Conservation (phyloP, 2,113 vertebrate genomes). For the Chamaetylas fuelleborni region DNA sequence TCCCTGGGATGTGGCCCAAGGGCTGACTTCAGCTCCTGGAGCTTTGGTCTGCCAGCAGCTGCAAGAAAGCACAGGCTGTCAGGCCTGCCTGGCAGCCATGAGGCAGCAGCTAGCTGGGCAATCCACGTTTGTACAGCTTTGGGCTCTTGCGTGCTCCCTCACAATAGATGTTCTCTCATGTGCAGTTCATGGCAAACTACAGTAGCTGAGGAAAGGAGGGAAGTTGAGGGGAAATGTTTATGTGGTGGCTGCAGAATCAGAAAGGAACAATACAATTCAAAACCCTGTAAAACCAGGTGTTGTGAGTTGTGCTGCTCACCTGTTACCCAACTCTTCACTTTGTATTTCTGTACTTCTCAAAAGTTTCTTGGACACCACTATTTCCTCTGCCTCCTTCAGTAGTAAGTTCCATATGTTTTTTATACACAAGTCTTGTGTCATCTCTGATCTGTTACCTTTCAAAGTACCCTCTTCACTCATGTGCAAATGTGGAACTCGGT, state of each 20-base stretch:
- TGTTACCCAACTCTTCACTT: neutral
- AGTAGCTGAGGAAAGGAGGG: neutral
- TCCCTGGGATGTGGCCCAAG: neutral
- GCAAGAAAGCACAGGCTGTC: neutral
- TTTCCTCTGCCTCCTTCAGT: neutral
- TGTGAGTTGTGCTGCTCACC: neutral
- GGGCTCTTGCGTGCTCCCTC: fast-evolving
- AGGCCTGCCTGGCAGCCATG: neutral
- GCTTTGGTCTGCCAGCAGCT: neutral
- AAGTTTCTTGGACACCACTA: neutral
- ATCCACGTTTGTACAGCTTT: fast-evolving
- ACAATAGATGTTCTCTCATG: neutral
- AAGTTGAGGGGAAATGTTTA: neutral
- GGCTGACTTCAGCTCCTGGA: neutral
- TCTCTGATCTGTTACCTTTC: neutral
- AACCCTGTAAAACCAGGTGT: neutral
- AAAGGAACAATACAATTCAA: neutral
- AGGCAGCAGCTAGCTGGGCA: neutral
- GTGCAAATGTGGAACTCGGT: neutral
- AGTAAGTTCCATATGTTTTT: neutral
- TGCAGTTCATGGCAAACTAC: neutral
- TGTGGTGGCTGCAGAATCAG: neutral
- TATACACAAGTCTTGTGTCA: neutral
- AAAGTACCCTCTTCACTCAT: neutral
- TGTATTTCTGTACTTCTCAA: neutral